Conservation (phyloP, 2,113 vertebrate genomes). For the Gavialis gangeticus region DNA sequence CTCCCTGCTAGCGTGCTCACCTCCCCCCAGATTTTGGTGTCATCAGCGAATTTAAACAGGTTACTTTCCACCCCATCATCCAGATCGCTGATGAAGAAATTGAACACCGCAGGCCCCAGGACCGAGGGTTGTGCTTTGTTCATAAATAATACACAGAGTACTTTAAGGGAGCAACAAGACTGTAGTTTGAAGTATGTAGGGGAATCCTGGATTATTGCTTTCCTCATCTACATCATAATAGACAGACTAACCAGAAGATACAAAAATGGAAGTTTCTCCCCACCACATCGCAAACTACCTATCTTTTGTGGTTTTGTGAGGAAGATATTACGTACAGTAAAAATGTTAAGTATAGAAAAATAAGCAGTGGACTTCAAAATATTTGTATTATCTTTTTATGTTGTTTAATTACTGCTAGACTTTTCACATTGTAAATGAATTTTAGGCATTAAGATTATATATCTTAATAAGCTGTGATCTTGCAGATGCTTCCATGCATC, state of each 20-base stretch:
- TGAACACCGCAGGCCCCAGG: too few species aligned
- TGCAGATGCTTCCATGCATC: not conserved
- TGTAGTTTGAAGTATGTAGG: not conserved
- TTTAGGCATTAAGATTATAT: not conserved
- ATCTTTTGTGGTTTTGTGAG: not conserved
- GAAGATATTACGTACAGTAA: not conserved
- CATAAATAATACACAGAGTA: not conserved
- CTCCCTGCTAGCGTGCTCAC: too few species aligned
- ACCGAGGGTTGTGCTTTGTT: not conserved
- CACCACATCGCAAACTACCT: not conserved
- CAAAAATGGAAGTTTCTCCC: not conserved
- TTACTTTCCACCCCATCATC: too few species aligned
- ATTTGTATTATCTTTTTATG: not conserved
- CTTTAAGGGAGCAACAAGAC: not conserved
- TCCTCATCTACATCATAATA: not conserved
- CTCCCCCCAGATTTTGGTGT: too few species aligned
- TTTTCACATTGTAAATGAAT: not conserved
- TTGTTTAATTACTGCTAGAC: not conserved
- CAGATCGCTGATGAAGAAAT: too few species aligned
- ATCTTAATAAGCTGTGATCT: not conserved
- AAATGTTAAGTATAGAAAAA: not conserved
- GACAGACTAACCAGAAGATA: not conserved
- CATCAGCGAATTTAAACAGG: too few species aligned
- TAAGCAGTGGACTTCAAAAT: not conserved
- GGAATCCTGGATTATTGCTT: not conserved